Percentiles rank a stretch among this genome's conserved stretches.
Conservation (phyloP, 1,140 invertebrate species). For the Plectus sambesii region DNA sequence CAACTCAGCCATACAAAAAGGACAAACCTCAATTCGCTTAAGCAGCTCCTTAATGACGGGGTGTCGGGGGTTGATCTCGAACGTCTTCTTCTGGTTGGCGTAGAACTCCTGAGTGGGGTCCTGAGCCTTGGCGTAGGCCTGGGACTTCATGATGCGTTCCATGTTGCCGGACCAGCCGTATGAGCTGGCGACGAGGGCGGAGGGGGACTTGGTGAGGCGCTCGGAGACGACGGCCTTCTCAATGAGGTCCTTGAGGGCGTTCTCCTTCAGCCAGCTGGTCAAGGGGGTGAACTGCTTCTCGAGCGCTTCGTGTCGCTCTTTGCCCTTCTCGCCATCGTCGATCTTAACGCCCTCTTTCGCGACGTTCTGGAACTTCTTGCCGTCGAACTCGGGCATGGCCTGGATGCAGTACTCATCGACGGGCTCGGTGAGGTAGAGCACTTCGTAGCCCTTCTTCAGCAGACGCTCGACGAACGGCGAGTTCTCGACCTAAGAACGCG, state of each 20-base stretch:
- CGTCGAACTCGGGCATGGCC: conserved; percentile 92
- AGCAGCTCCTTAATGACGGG: conserved; percentile 83
- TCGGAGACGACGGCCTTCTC: conserved; percentile 75
- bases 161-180: conserved; percentile 97
- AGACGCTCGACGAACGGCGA: conserved; percentile 92
- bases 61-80: conserved; percentile 96
- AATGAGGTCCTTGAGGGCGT: conserved; percentile 61
- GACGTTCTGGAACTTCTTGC: conserved; percentile 96
- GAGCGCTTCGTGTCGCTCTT: conserved; percentile 67
- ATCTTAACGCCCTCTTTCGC: conserved; percentile 88
- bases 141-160: conserved; percentile 87
- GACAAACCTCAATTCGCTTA: conserved; percentile 64
- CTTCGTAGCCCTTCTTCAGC: conserved; percentile 86
- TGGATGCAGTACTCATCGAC: conserved; percentile 97
- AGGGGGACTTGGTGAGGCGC: conserved; percentile 78
- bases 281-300: conserved; percentile 76
- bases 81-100: conserved; percentile 85
- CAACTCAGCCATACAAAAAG: conserved; percentile 38
- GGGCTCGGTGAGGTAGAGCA: conserved; percentile 84
- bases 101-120: conserved; percentile 82
- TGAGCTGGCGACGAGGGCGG: conserved; percentile 86
- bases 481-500: conserved; percentile 57
- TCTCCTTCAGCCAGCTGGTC: conserved; percentile 75
- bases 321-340: conserved; percentile 66
- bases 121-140: conserved; percentile 89